Evolutionary conservation across 2,113 vertebrate species (phyloP).

Genomic region (Cinclus cinclus): DNA sequence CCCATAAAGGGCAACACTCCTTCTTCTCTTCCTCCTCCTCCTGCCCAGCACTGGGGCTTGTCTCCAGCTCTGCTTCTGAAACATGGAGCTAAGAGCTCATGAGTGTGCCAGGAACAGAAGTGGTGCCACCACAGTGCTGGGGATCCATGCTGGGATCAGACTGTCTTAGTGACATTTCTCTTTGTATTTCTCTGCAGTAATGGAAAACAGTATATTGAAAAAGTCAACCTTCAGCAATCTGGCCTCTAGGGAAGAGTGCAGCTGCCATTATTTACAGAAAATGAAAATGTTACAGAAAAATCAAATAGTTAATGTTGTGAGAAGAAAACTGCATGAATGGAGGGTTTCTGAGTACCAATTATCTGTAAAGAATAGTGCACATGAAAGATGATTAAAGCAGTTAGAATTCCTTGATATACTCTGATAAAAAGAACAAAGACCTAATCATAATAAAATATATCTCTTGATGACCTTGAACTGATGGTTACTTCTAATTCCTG

Average conservation of each 20-base stretch:
- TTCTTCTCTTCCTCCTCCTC: neutral
- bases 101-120: neutral
- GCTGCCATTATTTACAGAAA: conserved; percentile 55
- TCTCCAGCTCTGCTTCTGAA: neutral
- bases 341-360: conserved; percentile 1
- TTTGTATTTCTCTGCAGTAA: neutral
- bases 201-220: neutral
- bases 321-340: conserved; percentile 1
- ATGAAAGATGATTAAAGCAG: neutral
- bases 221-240: conserved; percentile 5
- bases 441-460: neutral
- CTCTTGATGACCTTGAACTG: neutral
- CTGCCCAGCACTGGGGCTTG: neutral
- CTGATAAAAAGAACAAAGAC: conserved; percentile 9
- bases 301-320: conserved; percentile 47
- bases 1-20: neutral
- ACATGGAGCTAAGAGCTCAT: neutral
- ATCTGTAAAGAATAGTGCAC: conserved; percentile 1
- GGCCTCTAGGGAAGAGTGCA: conserved; percentile 5
- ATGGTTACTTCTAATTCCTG: neutral
- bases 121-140: neutral
- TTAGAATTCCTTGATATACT: neutral
- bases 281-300: conserved; percentile 16
- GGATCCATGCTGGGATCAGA: neutral
- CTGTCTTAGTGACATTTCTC: neutral